A percentile compares a stretch with the other conserved stretches of the same genome.
phyloP scores from a whole-genome alignment of 2,797 vertebrate species.

The Salmo trutta region DNA sequence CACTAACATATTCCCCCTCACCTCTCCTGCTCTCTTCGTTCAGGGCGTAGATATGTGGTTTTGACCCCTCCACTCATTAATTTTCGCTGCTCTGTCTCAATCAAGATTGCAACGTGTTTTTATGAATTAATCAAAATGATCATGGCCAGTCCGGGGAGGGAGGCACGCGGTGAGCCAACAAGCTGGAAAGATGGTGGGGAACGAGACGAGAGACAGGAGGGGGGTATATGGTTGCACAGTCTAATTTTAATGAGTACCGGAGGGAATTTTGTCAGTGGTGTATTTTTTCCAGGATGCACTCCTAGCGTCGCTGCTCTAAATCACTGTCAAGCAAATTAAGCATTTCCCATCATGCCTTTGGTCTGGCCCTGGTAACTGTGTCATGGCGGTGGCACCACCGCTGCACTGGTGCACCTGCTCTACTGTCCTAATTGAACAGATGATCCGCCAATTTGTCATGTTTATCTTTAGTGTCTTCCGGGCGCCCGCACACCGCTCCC shows the following conservation, averaged over 20 bases:
- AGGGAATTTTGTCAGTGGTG: conserved; percentile 76
- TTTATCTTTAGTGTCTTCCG: conserved; percentile 71
- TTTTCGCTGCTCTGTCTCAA: conserved; percentile 60
- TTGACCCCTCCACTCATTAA: not conserved
- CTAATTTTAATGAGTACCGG: conserved; percentile 82
- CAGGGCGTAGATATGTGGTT: not conserved
- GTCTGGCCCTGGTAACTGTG: conserved; percentile 51
- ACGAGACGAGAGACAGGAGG: not conserved
- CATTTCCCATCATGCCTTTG: conserved; percentile 62
- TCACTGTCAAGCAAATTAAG: conserved; percentile 72
- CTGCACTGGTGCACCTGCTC: conserved; percentile 49
- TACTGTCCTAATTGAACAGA: conserved; percentile 69
- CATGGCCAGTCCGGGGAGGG: conserved; percentile 68
- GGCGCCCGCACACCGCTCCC: conserved; percentile 21
- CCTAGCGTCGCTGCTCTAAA: conserved; percentile 57
- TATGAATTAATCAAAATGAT: conserved; percentile 83
- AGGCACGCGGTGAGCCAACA: conserved; percentile 64
- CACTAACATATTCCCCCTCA: conserved; percentile 15
- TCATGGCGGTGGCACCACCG: conserved; percentile 44
- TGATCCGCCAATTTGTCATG: conserved; percentile 79
- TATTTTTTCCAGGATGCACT: conserved; percentile 38
- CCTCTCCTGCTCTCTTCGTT: conserved; percentile 9
- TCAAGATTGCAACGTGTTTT: conserved; percentile 69
- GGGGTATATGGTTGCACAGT: conserved; percentile 28
- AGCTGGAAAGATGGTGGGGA: conserved; percentile 43